Evolutionary conservation across 2,113 vertebrate species (phyloP).

Genomic region (Azemiops feae): DNA sequence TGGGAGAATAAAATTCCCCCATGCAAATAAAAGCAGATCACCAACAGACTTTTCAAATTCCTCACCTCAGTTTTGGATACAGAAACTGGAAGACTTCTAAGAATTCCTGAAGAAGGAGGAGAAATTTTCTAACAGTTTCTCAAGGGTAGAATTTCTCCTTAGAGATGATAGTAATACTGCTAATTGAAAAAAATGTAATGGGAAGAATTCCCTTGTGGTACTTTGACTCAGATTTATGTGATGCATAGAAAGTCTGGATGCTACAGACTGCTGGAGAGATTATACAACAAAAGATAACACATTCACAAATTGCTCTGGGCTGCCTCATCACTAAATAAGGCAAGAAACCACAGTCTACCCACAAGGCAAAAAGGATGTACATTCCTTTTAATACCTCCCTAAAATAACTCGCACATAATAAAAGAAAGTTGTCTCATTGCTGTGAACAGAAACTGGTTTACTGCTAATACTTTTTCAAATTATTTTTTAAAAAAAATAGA

Average conservation of each 20-base stretch:
- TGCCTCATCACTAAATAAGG: not conserved
- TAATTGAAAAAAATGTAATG: not conserved
- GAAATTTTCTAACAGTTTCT: not conserved
- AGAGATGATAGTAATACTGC: not conserved
- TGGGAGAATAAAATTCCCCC: not conserved
- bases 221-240: not conserved
- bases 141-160: not conserved
- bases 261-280: not conserved
- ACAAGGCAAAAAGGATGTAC: not conserved
- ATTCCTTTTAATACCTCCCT: not conserved
- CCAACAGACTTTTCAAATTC: not conserved
- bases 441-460: not conserved
- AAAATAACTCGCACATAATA: not conserved
- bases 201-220: not conserved
- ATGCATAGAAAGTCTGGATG: not conserved
- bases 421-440: not conserved
- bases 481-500: not conserved
- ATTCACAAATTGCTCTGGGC: not conserved
- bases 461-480: not conserved
- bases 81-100: not conserved
- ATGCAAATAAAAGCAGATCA: not conserved
- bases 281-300: not conserved
- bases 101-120: not conserved
- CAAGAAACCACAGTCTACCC: not conserved
- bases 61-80: not conserved